Evolutionary conservation across 2,797 vertebrate genomes (phyloP).

Genomic region (Sebastes nivosus): DNA sequence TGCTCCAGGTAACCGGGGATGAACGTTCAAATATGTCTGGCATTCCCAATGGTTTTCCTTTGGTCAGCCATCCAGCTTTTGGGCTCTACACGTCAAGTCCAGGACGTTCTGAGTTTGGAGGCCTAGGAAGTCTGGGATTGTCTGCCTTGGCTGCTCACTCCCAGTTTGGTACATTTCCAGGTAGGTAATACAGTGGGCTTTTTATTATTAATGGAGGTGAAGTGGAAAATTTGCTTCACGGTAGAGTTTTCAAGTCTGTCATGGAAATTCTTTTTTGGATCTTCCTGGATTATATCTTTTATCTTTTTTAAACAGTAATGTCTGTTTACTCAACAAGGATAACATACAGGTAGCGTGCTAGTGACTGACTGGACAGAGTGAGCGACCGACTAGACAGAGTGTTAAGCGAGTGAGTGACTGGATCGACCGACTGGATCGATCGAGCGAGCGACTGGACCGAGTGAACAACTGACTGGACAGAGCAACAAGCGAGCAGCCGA

Average conservation of each 20-base stretch:
- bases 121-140: conserved; percentile 88
- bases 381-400: too few species aligned
- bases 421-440: too few species aligned
- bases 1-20: conserved; percentile 82
- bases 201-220: neutral
- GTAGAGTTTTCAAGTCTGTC: neutral
- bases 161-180: conserved; percentile 87
- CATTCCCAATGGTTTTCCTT: conserved; percentile 86
- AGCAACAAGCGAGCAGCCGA: too few species aligned
- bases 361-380: too few species aligned
- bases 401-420: fast-evolving
- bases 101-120: conserved; percentile 88
- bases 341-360: too few species aligned
- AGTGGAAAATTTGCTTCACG: neutral
- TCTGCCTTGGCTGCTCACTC: conserved; percentile 85
- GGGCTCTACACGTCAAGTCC: conserved; percentile 85
- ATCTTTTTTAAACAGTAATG: neutral
- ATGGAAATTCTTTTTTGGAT: neutral
- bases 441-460: too few species aligned
- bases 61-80: conserved; percentile 85
- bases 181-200: conserved; percentile 61
- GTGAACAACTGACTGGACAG: too few species aligned
- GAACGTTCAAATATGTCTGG: conserved; percentile 83
- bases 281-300: neutral
- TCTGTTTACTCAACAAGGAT: too few species aligned